Evolutionary conservation across 2,797 vertebrate genomes (phyloP).

Genomic region (Coracias cyanogaster): DNA sequence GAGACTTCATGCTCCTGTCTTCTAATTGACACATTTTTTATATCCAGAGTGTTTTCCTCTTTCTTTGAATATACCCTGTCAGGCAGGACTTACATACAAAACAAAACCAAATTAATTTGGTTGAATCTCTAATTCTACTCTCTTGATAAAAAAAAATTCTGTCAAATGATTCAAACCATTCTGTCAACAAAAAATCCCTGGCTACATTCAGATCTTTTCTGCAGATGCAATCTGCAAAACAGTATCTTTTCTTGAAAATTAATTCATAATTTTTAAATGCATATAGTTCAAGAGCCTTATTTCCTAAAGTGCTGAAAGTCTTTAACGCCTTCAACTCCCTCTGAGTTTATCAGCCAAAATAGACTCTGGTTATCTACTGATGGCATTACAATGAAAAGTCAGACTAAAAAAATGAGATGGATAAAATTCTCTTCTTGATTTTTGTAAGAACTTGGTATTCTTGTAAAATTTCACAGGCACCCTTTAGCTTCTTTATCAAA

Average conservation of each 20-base stretch:
- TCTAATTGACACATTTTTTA: constrained; percentile 41
- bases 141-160: constrained; percentile 24
- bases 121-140: constrained; percentile 43
- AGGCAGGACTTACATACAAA: neutral
- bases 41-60: neutral
- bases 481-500: neutral
- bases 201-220: constrained; percentile 31
- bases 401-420: neutral
- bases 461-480: neutral
- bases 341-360: neutral
- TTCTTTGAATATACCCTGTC: constrained; percentile 43
- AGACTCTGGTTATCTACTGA: neutral
- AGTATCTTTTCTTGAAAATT: neutral
- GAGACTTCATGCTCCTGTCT: constrained; percentile 20
- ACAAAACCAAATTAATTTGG: constrained; percentile 35
- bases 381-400: neutral
- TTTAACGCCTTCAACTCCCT: neutral
- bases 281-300: neutral
- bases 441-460: neutral
- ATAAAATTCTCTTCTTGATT: neutral
- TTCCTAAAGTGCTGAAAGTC: neutral
- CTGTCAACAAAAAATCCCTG: constrained; percentile 23
- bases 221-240: neutral
- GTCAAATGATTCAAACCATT: constrained; percentile 25
- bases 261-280: neutral